Evolutionary conservation across 64 coral and sea anemone genomes (phyloP), one percentile per base, ranked within the genome.

Genomic region (Dendronephthya gigantea): DNA sequence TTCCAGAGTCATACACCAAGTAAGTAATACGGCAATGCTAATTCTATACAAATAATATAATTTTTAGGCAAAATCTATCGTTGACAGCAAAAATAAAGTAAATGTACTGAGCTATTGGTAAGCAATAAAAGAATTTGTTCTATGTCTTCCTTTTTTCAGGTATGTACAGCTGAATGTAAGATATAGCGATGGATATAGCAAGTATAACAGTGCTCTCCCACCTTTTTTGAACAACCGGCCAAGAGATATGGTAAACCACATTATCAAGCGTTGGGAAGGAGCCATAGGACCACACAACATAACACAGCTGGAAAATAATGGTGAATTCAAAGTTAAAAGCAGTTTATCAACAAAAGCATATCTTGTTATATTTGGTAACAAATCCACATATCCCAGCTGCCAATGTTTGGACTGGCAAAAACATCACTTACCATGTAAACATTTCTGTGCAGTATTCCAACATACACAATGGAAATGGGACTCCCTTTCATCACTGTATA

Each of bases 1-100:
- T 91, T 11, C 85, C 90, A 29, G 90, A 91, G 30, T 22, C 50
- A 31, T 91, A 84, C 35, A 52, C 40, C 52, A 88, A 83, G 90
- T 91, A 83, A 83, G 85, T 83, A 49, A 19, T 50, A 50, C 48
- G 16, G 48, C 16, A 50, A 50, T 50, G 16, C 16, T 50, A n/a
- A n/a, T n/a, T n/a, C n/a, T n/a, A n/a, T n/a, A n/a, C n/a, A n/a
- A n/a, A n/a, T n/a, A n/a, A n/a, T n/a, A n/a, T n/a, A n/a, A n/a
- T n/a, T n/a, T n/a, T n/a, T n/a, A n/a, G n/a, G n/a, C n/a, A n/a
- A n/a, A n/a, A n/a, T n/a, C n/a, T n/a, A n/a, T n/a, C n/a, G n/a
- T n/a, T n/a, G n/a, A n/a, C n/a, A n/a, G n/a, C n/a, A n/a, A n/a
- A n/a, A n/a, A n/a, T n/a, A n/a, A n/a, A n/a, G n/a, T n/a, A n/a